Evolutionary conservation across 2,797 vertebrate genomes (phyloP).

Genomic region (Dendrocincla fuliginosa): DNA sequence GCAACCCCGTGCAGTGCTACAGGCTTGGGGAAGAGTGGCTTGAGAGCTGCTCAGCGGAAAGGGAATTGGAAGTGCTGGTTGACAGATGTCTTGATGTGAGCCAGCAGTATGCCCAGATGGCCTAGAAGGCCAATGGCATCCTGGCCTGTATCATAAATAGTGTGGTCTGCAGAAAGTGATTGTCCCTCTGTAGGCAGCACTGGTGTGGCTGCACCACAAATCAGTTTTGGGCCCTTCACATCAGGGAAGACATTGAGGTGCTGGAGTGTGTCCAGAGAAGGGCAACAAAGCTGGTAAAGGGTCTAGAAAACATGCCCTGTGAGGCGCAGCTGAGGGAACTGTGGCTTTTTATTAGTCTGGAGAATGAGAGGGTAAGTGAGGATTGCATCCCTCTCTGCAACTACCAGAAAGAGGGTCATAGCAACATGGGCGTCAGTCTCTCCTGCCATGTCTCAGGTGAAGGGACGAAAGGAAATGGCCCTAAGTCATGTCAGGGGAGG

Average conservation of each 20-base stretch:
- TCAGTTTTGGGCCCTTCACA: too few species aligned
- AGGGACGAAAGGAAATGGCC: neutral
- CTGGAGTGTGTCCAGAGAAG: neutral
- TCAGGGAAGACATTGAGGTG: neutral
- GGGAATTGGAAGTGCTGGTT: neutral
- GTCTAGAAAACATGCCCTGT: neutral
- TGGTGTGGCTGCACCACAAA: neutral
- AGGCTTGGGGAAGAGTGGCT: neutral
- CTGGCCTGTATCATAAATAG: neutral
- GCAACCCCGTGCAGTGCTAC: fast-evolving
- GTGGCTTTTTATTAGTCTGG: neutral
- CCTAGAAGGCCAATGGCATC: neutral
- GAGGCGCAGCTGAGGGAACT: neutral
- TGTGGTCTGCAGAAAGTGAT: neutral
- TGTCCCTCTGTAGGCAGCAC: neutral
- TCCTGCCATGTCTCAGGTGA: neutral
- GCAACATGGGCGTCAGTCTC: fast-evolving
- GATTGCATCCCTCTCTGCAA: neutral
- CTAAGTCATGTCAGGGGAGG: neutral
- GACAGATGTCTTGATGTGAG: neutral
- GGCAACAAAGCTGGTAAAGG: neutral
- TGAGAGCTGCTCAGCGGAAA: neutral
- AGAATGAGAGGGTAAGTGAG: neutral
- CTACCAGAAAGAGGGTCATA: neutral
- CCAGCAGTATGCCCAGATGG: neutral